Evolutionary conservation across 2,797 vertebrate species (phyloP).

Genomic region (Alfaro cultratus): DNA sequence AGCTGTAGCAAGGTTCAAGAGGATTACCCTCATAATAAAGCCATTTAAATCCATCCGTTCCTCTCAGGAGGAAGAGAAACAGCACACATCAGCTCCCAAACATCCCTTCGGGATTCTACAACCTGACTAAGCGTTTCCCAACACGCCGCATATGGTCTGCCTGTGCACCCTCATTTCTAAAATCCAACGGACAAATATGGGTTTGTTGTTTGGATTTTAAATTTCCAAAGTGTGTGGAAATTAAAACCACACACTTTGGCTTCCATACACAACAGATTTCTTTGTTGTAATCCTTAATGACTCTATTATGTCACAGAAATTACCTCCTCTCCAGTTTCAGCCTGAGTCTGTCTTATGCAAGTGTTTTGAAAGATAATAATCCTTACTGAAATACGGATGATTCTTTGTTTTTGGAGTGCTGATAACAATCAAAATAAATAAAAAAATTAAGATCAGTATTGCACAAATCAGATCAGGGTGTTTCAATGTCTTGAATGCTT

Average conservation of each 20-base stretch:
- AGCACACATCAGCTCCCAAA: constrained; percentile 43
- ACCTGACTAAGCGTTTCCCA: constrained; percentile 55
- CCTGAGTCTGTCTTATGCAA: not conserved
- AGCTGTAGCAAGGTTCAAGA: constrained; percentile 54
- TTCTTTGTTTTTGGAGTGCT: not conserved
- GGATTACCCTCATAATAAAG: constrained; percentile 57
- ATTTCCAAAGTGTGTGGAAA: not conserved
- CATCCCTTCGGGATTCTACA: constrained; percentile 48
- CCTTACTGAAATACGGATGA: not conserved
- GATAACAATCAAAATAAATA: not conserved
- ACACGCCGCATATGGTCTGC: constrained; percentile 46
- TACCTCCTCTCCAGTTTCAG: not conserved
- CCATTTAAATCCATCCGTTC: constrained; percentile 63
- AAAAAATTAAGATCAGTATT: not conserved
- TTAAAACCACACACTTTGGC: not conserved
- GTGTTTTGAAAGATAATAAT: not conserved
- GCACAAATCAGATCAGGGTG: not conserved
- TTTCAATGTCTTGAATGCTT: not conserved
- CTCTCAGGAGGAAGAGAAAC: constrained; percentile 58
- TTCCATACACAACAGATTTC: not conserved
- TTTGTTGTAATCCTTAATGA: not conserved
- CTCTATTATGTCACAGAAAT: not conserved
- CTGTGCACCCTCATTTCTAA: constrained; percentile 35
- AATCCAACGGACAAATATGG: constrained; percentile 21
- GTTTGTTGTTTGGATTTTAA: not conserved